Conservation (phyloP, 2,797 vertebrate species). For the Chlorospingus semifuscus region DNA sequence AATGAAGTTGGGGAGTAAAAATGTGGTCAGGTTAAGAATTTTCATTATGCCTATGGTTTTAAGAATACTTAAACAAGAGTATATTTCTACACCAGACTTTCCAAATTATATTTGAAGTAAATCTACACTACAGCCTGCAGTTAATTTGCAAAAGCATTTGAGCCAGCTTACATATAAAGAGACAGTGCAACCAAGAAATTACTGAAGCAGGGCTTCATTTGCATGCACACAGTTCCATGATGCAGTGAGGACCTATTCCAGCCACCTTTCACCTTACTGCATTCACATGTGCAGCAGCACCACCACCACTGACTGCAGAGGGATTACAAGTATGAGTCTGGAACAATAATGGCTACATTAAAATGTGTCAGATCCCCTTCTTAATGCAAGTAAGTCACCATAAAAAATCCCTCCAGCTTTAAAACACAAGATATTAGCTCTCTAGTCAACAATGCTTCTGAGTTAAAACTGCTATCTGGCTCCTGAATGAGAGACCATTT, state of each 20-base stretch:
- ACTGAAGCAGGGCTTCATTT: not conserved
- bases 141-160: not conserved
- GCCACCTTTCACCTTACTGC: not conserved
- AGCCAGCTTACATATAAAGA: not conserved
- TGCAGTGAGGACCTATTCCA: not conserved
- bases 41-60: not conserved
- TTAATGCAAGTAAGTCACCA: not conserved
- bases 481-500: not conserved
- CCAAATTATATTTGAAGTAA: not conserved
- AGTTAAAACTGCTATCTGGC: not conserved
- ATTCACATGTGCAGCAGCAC: not conserved
- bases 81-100: not conserved
- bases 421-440: not conserved
- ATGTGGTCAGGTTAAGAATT: not conserved
- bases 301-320: not conserved
- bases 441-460: accelerated
- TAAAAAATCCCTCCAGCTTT: not conserved
- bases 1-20: not conserved
- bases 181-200: not conserved
- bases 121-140: not conserved
- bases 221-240: not conserved
- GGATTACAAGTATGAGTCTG: not conserved
- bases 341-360: not conserved
- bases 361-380: not conserved
- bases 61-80: not conserved